A percentile compares a stretch with the other conserved stretches of the same genome.
phyloP scores from a whole-genome alignment of 1,140 invertebrate species.

The Choristoneura fumiferana region DNA sequence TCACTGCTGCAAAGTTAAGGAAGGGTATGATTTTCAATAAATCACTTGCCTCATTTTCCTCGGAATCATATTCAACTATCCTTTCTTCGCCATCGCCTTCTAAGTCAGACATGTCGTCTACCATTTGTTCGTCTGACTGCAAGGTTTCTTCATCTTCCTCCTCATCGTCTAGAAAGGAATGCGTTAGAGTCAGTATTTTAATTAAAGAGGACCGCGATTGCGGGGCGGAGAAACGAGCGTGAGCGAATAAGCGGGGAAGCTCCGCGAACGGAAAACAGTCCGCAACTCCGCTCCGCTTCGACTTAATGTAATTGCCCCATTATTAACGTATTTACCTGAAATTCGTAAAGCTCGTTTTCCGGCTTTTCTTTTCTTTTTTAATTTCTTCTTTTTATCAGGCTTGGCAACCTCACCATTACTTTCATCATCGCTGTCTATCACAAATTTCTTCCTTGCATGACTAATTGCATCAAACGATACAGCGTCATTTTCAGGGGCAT shows the following conservation, averaged over 20 bases:
- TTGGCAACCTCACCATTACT: slow-evolving; percentile 41
- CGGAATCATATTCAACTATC: slow-evolving; percentile 85
- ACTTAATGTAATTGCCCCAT: too few species aligned
- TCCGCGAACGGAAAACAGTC: too few species aligned
- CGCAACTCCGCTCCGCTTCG: too few species aligned
- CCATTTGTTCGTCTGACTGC: slow-evolving; percentile 51
- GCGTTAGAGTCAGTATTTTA: too few species aligned
- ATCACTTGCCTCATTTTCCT: slow-evolving; percentile 84
- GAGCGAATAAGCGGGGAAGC: too few species aligned
- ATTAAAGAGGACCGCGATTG: too few species aligned
- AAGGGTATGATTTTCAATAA: not conserved
- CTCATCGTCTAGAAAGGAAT: too few species aligned
- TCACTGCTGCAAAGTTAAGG: too few species aligned
- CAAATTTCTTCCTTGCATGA: slow-evolving; percentile 55
- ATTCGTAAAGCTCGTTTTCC: slow-evolving; percentile 61
- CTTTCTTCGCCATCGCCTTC: slow-evolving; percentile 39
- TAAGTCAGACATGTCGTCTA: slow-evolving; percentile 42
- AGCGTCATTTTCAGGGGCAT: slow-evolving; percentile 27
- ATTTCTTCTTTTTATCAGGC: slow-evolving; percentile 42
- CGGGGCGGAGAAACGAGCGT: too few species aligned
- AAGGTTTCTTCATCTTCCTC: slow-evolving; percentile 52
- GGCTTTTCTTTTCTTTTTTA: slow-evolving; percentile 66
- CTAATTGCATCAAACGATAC: slow-evolving; percentile 22
- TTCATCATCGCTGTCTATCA: slow-evolving; percentile 77
- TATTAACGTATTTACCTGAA: slow-evolving; percentile 72